phyloP scores from a whole-genome alignment of 2,888 invertebrate species.

The Yponomeuta plumbellus region DNA sequence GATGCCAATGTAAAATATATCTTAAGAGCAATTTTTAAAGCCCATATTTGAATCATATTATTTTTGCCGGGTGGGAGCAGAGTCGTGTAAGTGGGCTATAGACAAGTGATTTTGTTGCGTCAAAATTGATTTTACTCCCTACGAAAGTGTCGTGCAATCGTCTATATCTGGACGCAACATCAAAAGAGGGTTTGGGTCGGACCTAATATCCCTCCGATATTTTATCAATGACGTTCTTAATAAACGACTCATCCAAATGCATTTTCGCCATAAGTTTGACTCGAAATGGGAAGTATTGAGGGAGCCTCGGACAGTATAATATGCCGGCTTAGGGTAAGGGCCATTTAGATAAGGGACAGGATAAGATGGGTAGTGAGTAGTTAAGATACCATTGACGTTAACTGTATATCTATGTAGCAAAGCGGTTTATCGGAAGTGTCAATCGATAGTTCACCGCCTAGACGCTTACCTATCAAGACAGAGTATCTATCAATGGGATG shows the following conservation, averaged over 20 bases:
- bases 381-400: not conserved
- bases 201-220: not conserved
- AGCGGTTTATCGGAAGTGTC: not conserved
- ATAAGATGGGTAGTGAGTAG: not conserved
- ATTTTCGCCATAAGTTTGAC: not conserved
- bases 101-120: too few relatives aligned
- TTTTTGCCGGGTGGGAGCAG: too few relatives aligned
- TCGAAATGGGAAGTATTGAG: not conserved
- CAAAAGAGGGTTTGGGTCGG: not conserved
- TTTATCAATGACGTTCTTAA: not conserved
- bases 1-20: too few relatives aligned
- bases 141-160: too few relatives aligned
- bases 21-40: too few relatives aligned
- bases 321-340: not conserved
- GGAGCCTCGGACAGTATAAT: not conserved
- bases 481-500: too few relatives aligned
- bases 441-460: not conserved
- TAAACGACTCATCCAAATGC: not conserved
- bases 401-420: not conserved
- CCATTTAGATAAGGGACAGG: not conserved
- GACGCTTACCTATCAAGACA: too few relatives aligned
- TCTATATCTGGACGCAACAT: not conserved
- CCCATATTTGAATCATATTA: too few relatives aligned
- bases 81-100: too few relatives aligned
- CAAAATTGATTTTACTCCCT: too few relatives aligned